These are phyloP conservation scores for Nasonia oneida DNA, from an alignment of 2,888 invertebrate genomes.

Conservation along the genomic window DNA sequence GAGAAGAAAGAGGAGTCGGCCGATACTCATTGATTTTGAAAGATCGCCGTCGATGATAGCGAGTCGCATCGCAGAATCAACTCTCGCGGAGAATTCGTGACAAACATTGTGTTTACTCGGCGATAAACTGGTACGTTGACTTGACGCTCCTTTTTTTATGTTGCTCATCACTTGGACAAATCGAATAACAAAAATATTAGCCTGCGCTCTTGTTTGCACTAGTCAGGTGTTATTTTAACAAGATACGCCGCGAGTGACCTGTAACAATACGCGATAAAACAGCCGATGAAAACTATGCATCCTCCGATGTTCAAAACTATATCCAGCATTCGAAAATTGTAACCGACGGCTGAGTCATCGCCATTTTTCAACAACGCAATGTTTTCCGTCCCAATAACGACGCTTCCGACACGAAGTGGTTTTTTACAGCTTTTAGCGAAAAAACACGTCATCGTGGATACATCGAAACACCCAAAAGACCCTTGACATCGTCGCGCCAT, in stretches of 20 bases:
- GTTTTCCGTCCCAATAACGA: background rate
- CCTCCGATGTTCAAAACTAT: background rate
- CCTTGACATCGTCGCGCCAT: background rate
- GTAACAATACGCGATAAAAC: background rate
- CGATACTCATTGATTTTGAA: background rate
- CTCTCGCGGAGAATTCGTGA: background rate
- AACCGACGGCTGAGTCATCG: background rate
- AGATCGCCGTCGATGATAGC: background rate
- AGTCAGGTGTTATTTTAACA: background rate
- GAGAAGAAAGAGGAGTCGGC: no score
- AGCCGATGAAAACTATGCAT: background rate
- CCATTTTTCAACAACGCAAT: no score
- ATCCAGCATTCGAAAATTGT: background rate
- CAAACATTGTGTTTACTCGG: background rate
- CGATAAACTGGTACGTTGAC: background rate
- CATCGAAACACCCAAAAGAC: no score
- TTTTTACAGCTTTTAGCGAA: no score
- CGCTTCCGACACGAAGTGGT: background rate
- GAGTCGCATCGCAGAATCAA: background rate
- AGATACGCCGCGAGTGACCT: background rate
- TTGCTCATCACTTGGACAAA: background rate
- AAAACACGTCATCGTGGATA: no score
- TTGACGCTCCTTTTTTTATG: background rate
- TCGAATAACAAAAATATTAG: slow-evolving; percentile 3
- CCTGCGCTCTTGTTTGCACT: background rate